Base-by-base conservation (phyloP, 2,113 vertebrate species). In the Brienomyrus longianalis region DNA sequence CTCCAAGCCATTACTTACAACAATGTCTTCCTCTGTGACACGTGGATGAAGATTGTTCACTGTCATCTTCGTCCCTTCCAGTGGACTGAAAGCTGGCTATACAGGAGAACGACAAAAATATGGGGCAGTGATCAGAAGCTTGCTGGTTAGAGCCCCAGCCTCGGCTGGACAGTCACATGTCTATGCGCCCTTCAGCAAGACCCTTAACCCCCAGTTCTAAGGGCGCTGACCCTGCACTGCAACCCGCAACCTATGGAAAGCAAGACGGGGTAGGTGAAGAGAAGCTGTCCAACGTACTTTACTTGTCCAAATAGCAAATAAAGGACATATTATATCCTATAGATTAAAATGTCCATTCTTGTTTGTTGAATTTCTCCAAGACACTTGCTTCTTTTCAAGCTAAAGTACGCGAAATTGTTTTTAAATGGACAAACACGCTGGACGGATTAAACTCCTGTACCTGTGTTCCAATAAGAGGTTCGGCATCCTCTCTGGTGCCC, bases 1-100 rank as follows among this genome's bases (percentile, higher is more conserved):
- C 17, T 31, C n/a, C 2, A 59, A 35, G 21, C 13, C 2, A n/a
- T 56, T 62, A 77, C 97, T 97, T 93, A 99, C 98, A 93, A 99
- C 97, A 86, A 99, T 99, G 94, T 99, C 98, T 91, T 99, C 98
- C 91, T 99, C 98, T 0, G 98, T 99, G 92, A 99, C 98, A 27
- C 98, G 95, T 35, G 98, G 97, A 90, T 99, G 98, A 90, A 99
- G 95, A 92, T 99, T 99, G 93, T 98, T 98, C 91, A 99, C 98
- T 0, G 98, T 99, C 95, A 99, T 99, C 95, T 99, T 99, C 45
- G 98, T 99, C 87, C 98, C 98, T 94, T 99, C 98, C 94, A 99
- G 92, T 23, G 98, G 98, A 93, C 98, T 99, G 91, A 97, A 97
- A 0, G 93, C 91, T 84, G 96, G 96, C 98, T 99, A 92, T 1